Evolutionary conservation across 2,888 invertebrate genomes (phyloP), one percentile per base, ranked within the genome.

Genomic region (Watsonalla cultraria): DNA sequence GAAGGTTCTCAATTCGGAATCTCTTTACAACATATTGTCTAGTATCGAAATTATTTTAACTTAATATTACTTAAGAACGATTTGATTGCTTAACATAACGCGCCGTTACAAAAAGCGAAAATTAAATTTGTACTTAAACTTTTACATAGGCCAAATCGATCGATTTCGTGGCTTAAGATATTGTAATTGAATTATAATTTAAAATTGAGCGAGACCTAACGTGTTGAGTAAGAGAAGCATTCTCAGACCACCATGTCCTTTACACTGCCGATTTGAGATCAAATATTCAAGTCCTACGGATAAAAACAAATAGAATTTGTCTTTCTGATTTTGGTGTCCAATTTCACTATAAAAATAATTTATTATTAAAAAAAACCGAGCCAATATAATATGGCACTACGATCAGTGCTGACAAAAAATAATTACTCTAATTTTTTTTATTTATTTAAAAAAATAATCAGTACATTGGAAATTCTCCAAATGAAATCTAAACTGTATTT

Each of bases 371-470:
- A 59, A 69, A 74, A 79, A 80, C 77, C 80, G 80, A 86, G 86
- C 90, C 89, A 88, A 86, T 86, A 82, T 80, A 82, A 86, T 87
- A 90, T 90, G 90, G 90, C 90, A 90, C 90, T 87, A 75, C 70
- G 52, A 70, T 90, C 90, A 90, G 90, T 90, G 90, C 90, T 81
- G 83, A 54, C 64, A 62, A 74, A 76, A 74, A 80, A 82, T 72
- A 85, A 89, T 88, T 84, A 86, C 49, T 76, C 86, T 87, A 88
- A 75, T 64, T 72, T 74, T 78, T 75, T 73, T 73, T 82, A 82
- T 84, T 85, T 79, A 78, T 74, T 78, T 78, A 78, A 80, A 75
- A 74, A 79, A 77, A 82, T 82, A 88, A 89, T 90, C 90, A 90
- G 90, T 90, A 86, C 90, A 78, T 86, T 86, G 89, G 86, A 87